phyloP scores from a whole-genome alignment of 2,888 invertebrate genomes.

The Apodemia mormo region DNA sequence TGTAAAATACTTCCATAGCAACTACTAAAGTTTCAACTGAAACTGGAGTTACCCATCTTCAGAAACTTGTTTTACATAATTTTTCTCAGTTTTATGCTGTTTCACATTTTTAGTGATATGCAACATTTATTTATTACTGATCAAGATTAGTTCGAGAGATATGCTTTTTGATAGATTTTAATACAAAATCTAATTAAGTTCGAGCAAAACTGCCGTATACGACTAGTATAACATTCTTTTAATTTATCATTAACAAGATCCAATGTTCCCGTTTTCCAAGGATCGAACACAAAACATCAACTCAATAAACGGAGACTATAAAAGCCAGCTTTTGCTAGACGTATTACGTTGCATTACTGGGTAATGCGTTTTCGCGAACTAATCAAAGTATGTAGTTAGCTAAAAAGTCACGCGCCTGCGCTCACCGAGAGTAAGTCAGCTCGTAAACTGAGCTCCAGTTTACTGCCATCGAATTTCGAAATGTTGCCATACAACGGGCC shows the following conservation, averaged over 20 bases:
- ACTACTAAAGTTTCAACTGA: too few species aligned
- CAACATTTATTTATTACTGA: too few species aligned
- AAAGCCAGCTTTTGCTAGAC: constrained; percentile 6
- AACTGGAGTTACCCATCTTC: too few species aligned
- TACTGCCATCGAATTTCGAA: constrained; percentile 56
- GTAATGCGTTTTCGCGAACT: constrained; percentile 44
- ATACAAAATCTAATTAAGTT: too few species aligned
- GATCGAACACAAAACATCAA: constrained; percentile 18
- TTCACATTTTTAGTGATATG: too few species aligned
- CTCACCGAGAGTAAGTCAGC: constrained; percentile 26
- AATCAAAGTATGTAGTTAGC: constrained; percentile 53
- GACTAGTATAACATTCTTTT: too few species aligned
- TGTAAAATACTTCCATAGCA: too few species aligned
- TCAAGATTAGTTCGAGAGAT: too few species aligned
- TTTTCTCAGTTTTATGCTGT: too few species aligned
- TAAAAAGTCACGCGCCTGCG: constrained; percentile 62
- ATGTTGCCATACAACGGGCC: constrained; percentile 40
- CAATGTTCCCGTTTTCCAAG: neutral
- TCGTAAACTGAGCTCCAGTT: constrained; percentile 48
- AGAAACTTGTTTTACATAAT: too few species aligned
- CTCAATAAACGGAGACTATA: constrained; percentile 13
- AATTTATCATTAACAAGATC: neutral
- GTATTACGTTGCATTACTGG: constrained; percentile 25
- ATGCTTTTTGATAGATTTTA: too few species aligned
- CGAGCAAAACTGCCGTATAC: too few species aligned